These are phyloP conservation scores for Alces alces DNA, from an alignment of 2,113 vertebrate species.

Conservation along the genomic window DNA sequence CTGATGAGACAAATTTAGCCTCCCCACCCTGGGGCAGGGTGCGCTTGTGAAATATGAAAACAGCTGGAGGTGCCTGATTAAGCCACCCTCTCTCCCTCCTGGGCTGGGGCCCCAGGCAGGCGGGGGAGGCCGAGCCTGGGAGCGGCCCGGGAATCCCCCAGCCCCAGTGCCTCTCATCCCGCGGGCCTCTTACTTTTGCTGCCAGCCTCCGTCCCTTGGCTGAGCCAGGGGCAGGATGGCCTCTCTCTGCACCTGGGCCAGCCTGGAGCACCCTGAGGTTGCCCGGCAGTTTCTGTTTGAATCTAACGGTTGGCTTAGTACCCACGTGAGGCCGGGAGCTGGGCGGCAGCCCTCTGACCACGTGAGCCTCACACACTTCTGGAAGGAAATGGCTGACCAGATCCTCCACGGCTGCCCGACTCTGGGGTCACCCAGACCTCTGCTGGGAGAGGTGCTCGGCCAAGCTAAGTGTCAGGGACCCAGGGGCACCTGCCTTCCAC, in stretches of 20 bases:
- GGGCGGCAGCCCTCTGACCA: conserved; percentile 63
- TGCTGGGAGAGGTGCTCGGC: background rate
- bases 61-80: background rate
- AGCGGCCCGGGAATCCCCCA: background rate
- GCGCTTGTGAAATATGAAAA: background rate
- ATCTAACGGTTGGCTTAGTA: background rate
- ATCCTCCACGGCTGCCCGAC: too few relatives aligned
- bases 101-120: rapidly evolving
- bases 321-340: background rate
- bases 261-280: background rate
- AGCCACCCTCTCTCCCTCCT: background rate
- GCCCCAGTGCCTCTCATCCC: rapidly evolving
- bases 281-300: background rate
- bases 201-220: background rate
- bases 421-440: background rate
- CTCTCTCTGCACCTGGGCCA: background rate
- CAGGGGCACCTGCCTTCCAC: rapidly evolving
- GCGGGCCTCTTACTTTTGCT: background rate
- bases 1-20: background rate
- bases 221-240: background rate
- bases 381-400: conserved; percentile 28
- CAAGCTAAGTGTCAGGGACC: background rate
- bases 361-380: conserved; percentile 41
- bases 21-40: background rate
- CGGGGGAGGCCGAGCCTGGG: background rate